Percentiles rank a stretch among this genome's conserved stretches.
phyloP scores from a whole-genome alignment of 2,797 vertebrate genomes.

The Gobionotothen gibberifrons region DNA sequence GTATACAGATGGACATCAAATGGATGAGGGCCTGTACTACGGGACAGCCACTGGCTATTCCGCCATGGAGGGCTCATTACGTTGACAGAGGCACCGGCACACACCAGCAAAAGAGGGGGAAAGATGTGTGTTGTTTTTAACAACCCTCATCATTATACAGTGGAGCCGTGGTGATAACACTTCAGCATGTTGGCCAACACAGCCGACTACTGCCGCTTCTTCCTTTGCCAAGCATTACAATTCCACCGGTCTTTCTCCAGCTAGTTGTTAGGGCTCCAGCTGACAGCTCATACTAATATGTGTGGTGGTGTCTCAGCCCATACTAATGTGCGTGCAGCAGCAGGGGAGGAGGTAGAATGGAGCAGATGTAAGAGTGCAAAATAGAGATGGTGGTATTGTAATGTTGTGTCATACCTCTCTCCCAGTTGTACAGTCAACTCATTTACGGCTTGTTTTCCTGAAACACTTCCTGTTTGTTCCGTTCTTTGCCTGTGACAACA shows the following conservation, averaged over 20 bases:
- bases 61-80: slow-evolving; percentile 65
- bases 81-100: slow-evolving; percentile 44
- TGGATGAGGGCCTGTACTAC: slow-evolving; percentile 26
- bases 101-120: background rate
- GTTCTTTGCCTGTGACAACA: slow-evolving; percentile 39
- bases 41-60: slow-evolving; percentile 47
- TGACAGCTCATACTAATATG: slow-evolving; percentile 77
- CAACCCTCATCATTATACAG: slow-evolving; percentile 71
- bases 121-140: slow-evolving; percentile 52
- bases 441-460: slow-evolving; percentile 26
- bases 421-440: slow-evolving; percentile 9
- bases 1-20: slow-evolving; percentile 66
- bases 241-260: slow-evolving; percentile 63
- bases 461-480: slow-evolving; percentile 32
- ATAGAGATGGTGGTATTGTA: slow-evolving; percentile 56
- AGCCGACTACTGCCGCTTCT: slow-evolving; percentile 49
- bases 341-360: slow-evolving; percentile 48
- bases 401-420: slow-evolving; percentile 39
- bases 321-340: slow-evolving; percentile 68
- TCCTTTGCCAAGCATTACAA: slow-evolving; percentile 56
- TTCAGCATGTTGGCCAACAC: slow-evolving; percentile 64
- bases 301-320: slow-evolving; percentile 63
- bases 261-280: slow-evolving; percentile 63
- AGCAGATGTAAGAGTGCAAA: slow-evolving; percentile 64
- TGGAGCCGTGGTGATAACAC: slow-evolving; percentile 62